Evolutionary conservation across 2,888 invertebrate genomes (phyloP).

Genomic region (Callyntrura sp.): DNA sequence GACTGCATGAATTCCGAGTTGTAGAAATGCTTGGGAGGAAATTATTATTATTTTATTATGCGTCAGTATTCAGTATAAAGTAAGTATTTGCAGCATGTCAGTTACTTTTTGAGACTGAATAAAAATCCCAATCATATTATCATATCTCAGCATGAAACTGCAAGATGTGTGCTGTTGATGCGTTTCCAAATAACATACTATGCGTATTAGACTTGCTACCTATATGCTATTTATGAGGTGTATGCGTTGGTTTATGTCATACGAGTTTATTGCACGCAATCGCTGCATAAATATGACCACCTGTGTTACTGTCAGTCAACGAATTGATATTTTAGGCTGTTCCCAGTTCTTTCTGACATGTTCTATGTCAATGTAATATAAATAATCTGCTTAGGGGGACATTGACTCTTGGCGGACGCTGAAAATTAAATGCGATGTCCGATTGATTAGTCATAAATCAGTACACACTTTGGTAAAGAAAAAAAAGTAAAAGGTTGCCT

Average conservation of each 20-base stretch:
- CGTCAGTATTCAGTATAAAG: no score
- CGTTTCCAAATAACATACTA: slow-evolving; percentile 8
- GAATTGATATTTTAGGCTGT: not conserved
- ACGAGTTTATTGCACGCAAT: slow-evolving; percentile 16
- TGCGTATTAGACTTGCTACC: not conserved
- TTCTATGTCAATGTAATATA: no score
- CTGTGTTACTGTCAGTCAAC: slow-evolving; percentile 38
- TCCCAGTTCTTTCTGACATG: not conserved
- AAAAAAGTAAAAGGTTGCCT: slow-evolving; percentile 53
- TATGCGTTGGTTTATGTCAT: not conserved
- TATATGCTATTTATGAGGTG: not conserved
- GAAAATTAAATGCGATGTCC: slow-evolving; percentile 11
- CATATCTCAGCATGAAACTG: not conserved
- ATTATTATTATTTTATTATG: no score
- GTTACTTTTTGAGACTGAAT: no score
- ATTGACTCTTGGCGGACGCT: not conserved
- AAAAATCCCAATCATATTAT: no score
- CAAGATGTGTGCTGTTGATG: not conserved
- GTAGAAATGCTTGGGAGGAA: no score
- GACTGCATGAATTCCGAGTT: no score
- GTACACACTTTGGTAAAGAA: not conserved
- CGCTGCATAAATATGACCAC: slow-evolving; percentile 30
- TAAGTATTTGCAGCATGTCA: no score
- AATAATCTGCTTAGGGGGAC: not conserved
- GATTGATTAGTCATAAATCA: slow-evolving; percentile 12